A percentile compares a stretch with the other conserved stretches of the same genome.
phyloP scores from a whole-genome alignment of 1,140 invertebrate species.

The Drosophila tropicalis region DNA sequence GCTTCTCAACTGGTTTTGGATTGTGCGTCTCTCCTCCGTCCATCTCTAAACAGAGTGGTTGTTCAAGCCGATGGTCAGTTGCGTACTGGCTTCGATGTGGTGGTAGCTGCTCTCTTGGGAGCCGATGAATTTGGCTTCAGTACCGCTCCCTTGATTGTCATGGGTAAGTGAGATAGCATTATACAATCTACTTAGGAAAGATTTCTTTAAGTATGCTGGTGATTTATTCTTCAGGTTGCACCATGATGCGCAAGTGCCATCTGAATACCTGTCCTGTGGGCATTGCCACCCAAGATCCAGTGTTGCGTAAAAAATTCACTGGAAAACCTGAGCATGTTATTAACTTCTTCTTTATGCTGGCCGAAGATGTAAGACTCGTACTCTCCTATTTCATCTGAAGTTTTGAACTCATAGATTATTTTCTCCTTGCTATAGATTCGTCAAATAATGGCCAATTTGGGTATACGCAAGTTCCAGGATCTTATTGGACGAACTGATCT shows the following conservation, averaged over 20 bases:
- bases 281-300: constrained; percentile 98
- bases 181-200: too few species aligned
- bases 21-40: background rate
- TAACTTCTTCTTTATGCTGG: constrained; percentile 98
- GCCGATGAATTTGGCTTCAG: constrained; percentile 99
- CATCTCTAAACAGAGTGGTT: constrained; percentile 87
- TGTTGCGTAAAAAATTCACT: constrained; percentile 97
- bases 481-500: constrained; percentile 97
- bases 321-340: constrained; percentile 99
- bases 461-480: constrained; percentile 95
- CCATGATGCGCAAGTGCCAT: constrained; percentile 99
- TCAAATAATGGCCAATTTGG: constrained; percentile 94
- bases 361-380: constrained; percentile 92
- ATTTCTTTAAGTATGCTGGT: too few species aligned
- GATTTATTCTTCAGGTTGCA: constrained; percentile 88
- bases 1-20: constrained; percentile 28
- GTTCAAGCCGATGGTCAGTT: constrained; percentile 98
- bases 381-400: background rate
- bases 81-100: constrained; percentile 97
- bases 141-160: constrained; percentile 97
- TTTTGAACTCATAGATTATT: background rate
- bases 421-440: constrained; percentile 86
- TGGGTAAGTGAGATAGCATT: constrained; percentile 85
- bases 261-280: constrained; percentile 99
- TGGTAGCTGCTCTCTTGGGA: constrained; percentile 96